Base-by-base conservation (phyloP, 2,113 vertebrate genomes). In the Benitochromis conjunctus region DNA sequence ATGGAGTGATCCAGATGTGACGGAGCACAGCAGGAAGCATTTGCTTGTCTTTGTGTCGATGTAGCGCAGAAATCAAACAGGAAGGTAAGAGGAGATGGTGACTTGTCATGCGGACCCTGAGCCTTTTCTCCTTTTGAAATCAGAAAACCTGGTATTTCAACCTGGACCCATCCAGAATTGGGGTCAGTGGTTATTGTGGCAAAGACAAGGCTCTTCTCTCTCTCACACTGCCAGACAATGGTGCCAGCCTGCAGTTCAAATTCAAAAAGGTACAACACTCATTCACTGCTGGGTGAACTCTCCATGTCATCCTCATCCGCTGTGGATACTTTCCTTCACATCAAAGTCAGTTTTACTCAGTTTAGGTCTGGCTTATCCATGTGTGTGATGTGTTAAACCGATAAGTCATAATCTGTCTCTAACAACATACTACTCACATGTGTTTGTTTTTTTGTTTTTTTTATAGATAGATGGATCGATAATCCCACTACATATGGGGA, bases 241-340 rank as follows among this genome's bases (percentile, higher is more conserved):
- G 87, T 1, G 97, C 97, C 83, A 95, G 93, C 90, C 88, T 99
- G 86, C 93, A 95, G 86, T 89, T 99, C 90, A 94, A 24, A 6
- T 98, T 99, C 92, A 92, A 18, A 51, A 97, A 97, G 97, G 98
- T 99, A 95, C 14, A 38, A 24, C 21, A 77, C 18, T 10, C 8
- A 3, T 38, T 77, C 26, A 48, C 24, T 31, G 12, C 55, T 58
- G 24, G 26, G 26, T 34, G 46, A 76, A 31, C 9, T 76, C 26
- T 29, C 26, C 0, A 24, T 80, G 36, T 60, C 26, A 11, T 38
- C 18, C 12, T 21, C 0, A 0, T 21, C 53, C 56, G 0, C 43
- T 56, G n/a, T 74, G 2, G 43, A 12, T 76, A 1, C 43, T 18
- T 51, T 74, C 48, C 43, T 74, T 31, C 29, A 53, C 46, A 76